A percentile compares a stretch with the other conserved stretches of the same genome.
Conservation (phyloP, 2,888 invertebrate species). For the Cyrtodaria siliqua region DNA sequence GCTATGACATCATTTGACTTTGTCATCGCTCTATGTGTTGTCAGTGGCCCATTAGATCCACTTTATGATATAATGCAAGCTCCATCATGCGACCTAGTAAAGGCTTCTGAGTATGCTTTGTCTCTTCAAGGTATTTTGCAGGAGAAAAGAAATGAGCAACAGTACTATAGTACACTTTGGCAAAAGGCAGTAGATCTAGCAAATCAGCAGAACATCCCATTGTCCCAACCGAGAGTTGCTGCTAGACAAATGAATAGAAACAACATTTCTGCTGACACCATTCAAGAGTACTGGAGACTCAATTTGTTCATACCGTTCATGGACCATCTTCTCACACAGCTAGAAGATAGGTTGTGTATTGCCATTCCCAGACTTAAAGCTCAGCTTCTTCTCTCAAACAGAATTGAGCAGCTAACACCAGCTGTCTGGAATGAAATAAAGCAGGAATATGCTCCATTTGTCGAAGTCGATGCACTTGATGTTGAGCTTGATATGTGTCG, state of each 20-base stretch:
- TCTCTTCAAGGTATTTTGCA: conserved; percentile 10
- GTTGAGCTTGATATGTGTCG: conserved; percentile 8
- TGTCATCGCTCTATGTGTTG: conserved; percentile 11
- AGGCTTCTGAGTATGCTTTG: conserved; percentile 25
- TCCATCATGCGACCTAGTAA: conserved; percentile 24
- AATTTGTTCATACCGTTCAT: conserved; percentile 26
- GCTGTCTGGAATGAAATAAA: conserved; percentile 15
- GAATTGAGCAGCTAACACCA: conserved; percentile 12
- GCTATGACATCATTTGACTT: conserved; percentile 21
- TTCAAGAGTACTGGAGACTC: conserved; percentile 28
- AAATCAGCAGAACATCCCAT: neutral
- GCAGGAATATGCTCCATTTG: conserved; percentile 9
- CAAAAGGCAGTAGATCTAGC: conserved; percentile 6
- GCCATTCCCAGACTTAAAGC: conserved; percentile 2
- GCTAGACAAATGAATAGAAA: conserved; percentile 12
- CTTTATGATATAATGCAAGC: conserved; percentile 28
- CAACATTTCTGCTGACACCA: conserved; percentile 20
- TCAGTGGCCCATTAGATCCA: conserved; percentile 13
- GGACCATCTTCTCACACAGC: conserved; percentile 21
- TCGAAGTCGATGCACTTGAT: conserved; percentile 8
- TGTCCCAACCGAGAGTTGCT: conserved; percentile 11
- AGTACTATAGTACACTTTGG: conserved; percentile 9
- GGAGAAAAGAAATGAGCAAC: conserved; percentile 2
- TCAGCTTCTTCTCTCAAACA: conserved; percentile 21
- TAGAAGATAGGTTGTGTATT: conserved; percentile 16